Percentiles rank a stretch among this genome's conserved stretches.
These are phyloP conservation scores for Panurus biarmicus DNA, from an alignment of 2,113 vertebrate genomes.

Conservation along the genomic window DNA sequence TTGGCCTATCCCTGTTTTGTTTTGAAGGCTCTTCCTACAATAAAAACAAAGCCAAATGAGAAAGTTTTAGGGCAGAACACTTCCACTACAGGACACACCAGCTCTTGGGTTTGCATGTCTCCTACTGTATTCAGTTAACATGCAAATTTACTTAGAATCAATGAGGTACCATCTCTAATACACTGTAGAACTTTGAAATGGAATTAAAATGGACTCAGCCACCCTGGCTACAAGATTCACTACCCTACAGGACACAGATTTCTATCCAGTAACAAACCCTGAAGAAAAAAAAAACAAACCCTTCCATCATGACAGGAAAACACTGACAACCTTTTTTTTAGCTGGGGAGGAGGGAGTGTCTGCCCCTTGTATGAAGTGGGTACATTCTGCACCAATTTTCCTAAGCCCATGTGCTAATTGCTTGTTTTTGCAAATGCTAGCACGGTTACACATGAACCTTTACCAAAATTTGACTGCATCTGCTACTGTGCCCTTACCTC, in stretches of 20 bases:
- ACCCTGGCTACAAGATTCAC: not conserved
- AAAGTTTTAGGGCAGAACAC: not conserved
- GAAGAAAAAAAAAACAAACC: not conserved
- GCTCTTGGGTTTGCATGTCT: not conserved
- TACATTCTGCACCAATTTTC: not conserved
- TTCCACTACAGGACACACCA: not conserved
- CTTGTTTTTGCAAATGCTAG: not conserved
- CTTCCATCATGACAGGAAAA: not conserved
- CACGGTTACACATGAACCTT: accelerated
- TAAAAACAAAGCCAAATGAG: not conserved
- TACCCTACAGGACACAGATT: not conserved
- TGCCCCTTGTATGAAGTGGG: not conserved
- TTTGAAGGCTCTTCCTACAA: not conserved
- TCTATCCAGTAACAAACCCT: not conserved
- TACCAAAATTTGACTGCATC: not conserved
- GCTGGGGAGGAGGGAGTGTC: not conserved
- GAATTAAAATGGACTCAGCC: not conserved
- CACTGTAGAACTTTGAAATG: not conserved
- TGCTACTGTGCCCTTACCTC: not conserved
- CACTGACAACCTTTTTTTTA: not conserved
- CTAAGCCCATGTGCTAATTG: not conserved
- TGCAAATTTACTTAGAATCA: not conserved
- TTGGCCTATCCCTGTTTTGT: not conserved
- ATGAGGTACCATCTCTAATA: not conserved
- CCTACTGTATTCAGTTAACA: no score